A percentile compares a stretch with the other conserved stretches of the same genome.
Evolutionary conservation across 2,797 vertebrate species (phyloP).

Genomic region (Sebastes oblongus): DNA sequence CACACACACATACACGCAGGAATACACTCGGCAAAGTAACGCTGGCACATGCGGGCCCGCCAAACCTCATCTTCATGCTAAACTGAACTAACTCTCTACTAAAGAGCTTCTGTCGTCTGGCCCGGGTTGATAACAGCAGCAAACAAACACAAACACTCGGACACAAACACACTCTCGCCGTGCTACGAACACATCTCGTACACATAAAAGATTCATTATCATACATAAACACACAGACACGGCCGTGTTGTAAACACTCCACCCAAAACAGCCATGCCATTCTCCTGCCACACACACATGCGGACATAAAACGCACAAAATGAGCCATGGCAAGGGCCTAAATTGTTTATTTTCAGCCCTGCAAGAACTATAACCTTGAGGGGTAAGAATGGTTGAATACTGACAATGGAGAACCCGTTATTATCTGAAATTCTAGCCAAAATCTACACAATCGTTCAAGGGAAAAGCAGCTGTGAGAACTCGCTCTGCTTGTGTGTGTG

Average conservation of each 20-base stretch:
- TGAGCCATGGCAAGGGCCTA: not conserved
- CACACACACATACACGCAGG: conserved; percentile 37
- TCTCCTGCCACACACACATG: conserved; percentile 39
- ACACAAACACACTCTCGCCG: conserved; percentile 50
- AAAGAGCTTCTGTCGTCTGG: conserved; percentile 77
- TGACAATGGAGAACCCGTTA: not conserved
- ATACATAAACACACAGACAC: conserved; percentile 50
- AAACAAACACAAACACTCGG: conserved; percentile 69
- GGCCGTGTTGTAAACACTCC: conserved; percentile 45
- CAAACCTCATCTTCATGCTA: conserved; percentile 77
- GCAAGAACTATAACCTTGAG: not conserved
- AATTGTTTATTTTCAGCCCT: conserved; percentile 13
- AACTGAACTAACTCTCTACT: conserved; percentile 73
- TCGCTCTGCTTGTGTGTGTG: not conserved
- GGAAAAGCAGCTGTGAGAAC: not conserved
- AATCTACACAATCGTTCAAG: not conserved
- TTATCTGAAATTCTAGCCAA: not conserved
- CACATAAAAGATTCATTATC: conserved; percentile 62
- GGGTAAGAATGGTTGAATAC: not conserved
- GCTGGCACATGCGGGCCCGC: conserved; percentile 29
- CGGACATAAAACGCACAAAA: conserved; percentile 20
- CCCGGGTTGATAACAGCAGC: conserved; percentile 70
- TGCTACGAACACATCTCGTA: conserved; percentile 54
- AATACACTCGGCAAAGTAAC: conserved; percentile 37
- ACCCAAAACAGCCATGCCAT: conserved; percentile 12